Percentiles rank a stretch among this genome's conserved stretches.
phyloP scores from a whole-genome alignment of 2,797 vertebrate species.

The Hypotaenidia philippensis region DNA sequence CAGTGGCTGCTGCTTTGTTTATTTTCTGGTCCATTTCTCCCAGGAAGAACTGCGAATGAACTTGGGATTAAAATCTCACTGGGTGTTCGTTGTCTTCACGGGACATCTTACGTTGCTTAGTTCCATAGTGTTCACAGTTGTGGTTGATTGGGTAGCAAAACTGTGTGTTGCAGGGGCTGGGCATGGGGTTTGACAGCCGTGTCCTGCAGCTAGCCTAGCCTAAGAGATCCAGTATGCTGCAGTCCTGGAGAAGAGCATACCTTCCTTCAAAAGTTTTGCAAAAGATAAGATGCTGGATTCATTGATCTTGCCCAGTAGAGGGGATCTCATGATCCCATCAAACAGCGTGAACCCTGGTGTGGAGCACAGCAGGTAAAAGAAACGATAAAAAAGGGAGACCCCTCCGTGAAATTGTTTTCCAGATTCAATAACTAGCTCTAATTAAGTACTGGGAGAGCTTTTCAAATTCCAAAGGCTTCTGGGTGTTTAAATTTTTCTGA shows the following conservation, averaged over 20 bases:
- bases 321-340: neutral
- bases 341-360: neutral
- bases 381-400: neutral
- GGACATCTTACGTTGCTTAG: neutral
- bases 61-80: neutral
- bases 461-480: conserved; percentile 45
- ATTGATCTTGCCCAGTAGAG: neutral
- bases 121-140: neutral
- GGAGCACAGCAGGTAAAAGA: neutral
- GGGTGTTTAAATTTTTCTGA: conserved; percentile 44
- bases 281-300: neutral
- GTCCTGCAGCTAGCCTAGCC: neutral
- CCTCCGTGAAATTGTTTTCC: neutral
- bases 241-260: neutral
- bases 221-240: neutral
- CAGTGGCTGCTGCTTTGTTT: neutral
- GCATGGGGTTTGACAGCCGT: neutral
- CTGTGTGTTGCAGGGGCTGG: neutral
- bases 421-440: conserved; percentile 15
- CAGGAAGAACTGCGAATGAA: neutral
- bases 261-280: neutral
- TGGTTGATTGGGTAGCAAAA: neutral
- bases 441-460: conserved; percentile 31
- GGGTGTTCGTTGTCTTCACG: neutral
- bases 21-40: neutral